phyloP scores from a whole-genome alignment of 2,888 invertebrate species.

The Heterodera filipjevi region DNA sequence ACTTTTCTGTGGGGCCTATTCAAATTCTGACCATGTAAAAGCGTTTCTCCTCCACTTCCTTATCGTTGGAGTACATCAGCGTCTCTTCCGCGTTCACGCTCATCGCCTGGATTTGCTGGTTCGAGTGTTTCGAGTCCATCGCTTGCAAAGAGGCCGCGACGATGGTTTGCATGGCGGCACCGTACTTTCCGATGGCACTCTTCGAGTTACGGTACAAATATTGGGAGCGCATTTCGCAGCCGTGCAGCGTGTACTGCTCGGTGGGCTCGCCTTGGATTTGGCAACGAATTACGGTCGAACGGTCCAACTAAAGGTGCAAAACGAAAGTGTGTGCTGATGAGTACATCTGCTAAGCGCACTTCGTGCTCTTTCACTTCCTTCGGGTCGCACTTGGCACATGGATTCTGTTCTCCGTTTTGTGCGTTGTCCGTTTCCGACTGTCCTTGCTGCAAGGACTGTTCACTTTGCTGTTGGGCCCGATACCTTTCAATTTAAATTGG shows the following conservation, averaged over 20 bases:
- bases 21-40: slow-evolving; percentile 52
- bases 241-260: slow-evolving; percentile 47
- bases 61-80: slow-evolving; percentile 48
- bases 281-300: slow-evolving; percentile 47
- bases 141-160: slow-evolving; percentile 35
- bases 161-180: slow-evolving; percentile 44
- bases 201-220: slow-evolving; percentile 48
- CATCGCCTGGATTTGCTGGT: slow-evolving; percentile 24
- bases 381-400: slow-evolving; percentile 38
- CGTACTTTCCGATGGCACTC: slow-evolving; percentile 35
- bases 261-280: slow-evolving; percentile 42
- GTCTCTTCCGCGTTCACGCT: slow-evolving; percentile 38
- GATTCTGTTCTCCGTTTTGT: slow-evolving; percentile 6
- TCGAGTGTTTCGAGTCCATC: not conserved
- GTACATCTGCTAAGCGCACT: not conserved
- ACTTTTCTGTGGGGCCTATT: slow-evolving; percentile 12
- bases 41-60: slow-evolving; percentile 48
- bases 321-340: not conserved
- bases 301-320: slow-evolving; percentile 38
- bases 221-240: slow-evolving; percentile 48
- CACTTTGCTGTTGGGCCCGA: not conserved
- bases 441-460: not conserved
- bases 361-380: slow-evolving; percentile 32
- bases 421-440: not conserved
- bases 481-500: not conserved